Evolutionary conservation across 2,888 invertebrate species (phyloP).

Genomic region (Lydus trimaculatus): DNA sequence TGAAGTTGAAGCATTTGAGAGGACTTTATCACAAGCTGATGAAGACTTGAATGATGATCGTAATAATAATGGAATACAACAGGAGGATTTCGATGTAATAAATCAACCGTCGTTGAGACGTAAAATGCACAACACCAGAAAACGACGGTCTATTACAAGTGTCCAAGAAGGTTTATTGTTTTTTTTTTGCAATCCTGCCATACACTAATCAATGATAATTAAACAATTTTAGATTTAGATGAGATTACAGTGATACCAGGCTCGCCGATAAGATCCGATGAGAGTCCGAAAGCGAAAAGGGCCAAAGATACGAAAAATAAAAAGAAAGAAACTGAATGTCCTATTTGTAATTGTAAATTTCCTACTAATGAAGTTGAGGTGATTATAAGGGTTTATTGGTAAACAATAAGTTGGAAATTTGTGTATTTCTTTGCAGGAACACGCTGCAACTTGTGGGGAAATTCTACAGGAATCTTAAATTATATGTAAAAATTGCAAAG

Average conservation of each 20-base stretch:
- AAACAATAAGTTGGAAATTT: too few species aligned
- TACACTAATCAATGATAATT: neutral
- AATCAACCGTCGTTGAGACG: neutral
- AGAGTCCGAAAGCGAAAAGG: neutral
- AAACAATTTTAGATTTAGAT: conserved; percentile 6
- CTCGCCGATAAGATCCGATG: neutral
- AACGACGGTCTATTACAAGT: neutral
- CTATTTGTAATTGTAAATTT: conserved; percentile 12
- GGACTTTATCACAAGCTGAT: conserved; percentile 2
- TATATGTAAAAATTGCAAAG: neutral
- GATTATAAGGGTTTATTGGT: too few species aligned
- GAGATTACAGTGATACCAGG: neutral
- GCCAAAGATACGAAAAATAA: neutral
- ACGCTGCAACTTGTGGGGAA: conserved; percentile 13
- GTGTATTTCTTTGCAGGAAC: conserved; percentile 11
- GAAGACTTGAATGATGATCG: conserved; percentile 6
- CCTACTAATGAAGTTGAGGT: conserved; percentile 11
- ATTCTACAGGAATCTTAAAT: neutral
- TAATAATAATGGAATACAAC: neutral
- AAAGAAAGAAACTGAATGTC: conserved; percentile 11
- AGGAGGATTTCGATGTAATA: neutral
- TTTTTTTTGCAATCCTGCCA: neutral
- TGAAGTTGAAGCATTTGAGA: conserved; percentile 10
- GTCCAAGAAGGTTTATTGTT: conserved; percentile 18
- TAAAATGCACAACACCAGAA: neutral